Evolutionary conservation across 2,888 invertebrate genomes (phyloP).

Genomic region (Acanthosepion pharaonis): DNA sequence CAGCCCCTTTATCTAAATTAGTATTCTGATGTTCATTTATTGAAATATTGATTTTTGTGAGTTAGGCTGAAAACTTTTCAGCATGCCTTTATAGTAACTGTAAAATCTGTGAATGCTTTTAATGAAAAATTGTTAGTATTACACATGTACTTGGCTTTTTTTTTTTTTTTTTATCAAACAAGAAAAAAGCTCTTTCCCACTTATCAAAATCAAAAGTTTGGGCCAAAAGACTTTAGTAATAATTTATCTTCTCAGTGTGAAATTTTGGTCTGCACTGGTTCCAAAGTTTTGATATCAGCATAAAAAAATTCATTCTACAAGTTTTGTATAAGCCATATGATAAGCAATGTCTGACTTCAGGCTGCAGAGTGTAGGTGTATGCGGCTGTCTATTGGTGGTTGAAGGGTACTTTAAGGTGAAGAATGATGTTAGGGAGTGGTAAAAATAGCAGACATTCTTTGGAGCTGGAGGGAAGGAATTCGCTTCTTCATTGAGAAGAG

Average conservation of each 20-base stretch:
- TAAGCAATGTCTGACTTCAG: not conserved
- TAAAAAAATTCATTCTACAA: not conserved
- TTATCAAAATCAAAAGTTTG: no score
- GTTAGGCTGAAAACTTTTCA: no score
- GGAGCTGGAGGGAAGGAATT: not conserved
- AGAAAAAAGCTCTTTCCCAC: not conserved
- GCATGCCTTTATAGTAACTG: no score
- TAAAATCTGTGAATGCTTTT: no score
- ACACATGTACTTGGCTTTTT: not conserved
- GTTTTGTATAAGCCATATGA: not conserved
- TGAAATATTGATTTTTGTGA: no score
- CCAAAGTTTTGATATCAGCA: not conserved
- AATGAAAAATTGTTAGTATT: not conserved
- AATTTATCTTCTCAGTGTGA: not conserved
- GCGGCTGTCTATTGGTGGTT: not conserved
- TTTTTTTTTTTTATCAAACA: not conserved
- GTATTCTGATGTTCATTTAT: no score
- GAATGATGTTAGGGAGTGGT: not conserved
- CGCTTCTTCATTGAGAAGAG: not conserved
- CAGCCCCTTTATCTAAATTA: no score
- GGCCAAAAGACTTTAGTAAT: not conserved
- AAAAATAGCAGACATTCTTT: slow-evolving; percentile 22
- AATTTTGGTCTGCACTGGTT: not conserved
- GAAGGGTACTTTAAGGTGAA: slow-evolving; percentile 12
- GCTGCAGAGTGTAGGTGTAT: not conserved